Percentiles rank a stretch among this genome's conserved stretches.
Conservation (phyloP, 64 coral and sea anemone species). For the Hydrozoanthus tunicans region DNA sequence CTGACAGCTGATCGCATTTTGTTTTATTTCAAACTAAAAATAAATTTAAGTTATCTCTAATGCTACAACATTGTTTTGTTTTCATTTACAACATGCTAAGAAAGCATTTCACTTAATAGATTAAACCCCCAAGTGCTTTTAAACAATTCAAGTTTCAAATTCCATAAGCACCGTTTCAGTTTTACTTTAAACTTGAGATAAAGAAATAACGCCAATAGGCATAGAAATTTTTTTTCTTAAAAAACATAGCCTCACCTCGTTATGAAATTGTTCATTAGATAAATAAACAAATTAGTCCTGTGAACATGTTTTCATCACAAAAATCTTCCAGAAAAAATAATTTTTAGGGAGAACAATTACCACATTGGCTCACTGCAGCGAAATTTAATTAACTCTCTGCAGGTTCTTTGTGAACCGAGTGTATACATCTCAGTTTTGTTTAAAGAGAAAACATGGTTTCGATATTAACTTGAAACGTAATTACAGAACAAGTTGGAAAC, state of each 20-base stretch:
- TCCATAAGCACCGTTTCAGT: neutral
- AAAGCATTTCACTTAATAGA: neutral
- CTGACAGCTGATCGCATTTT: slow-evolving; percentile 3
- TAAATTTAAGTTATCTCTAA: slow-evolving; percentile 7
- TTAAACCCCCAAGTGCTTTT: too few relatives aligned
- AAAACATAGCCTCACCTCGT: neutral
- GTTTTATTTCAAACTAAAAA: slow-evolving; percentile 28
- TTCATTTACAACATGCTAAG: neutral
- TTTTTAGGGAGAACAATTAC: neutral
- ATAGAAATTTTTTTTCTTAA: neutral
- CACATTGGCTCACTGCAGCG: neutral
- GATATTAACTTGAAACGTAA: slow-evolving; percentile 17
- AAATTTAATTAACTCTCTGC: slow-evolving; percentile 15
- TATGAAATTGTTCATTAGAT: too few relatives aligned
- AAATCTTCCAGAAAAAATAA: neutral
- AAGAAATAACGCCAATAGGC: too few relatives aligned
- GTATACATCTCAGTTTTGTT: neutral
- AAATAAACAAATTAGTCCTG: neutral
- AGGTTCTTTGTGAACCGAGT: neutral
- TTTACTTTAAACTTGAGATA: too few relatives aligned
- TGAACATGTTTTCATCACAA: neutral
- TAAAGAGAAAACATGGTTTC: slow-evolving; percentile 10
- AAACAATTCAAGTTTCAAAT: neutral
- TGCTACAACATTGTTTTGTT: neutral
- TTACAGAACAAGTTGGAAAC: neutral